Conservation (phyloP, 2,888 invertebrate genomes). For the Elysia crispata region DNA sequence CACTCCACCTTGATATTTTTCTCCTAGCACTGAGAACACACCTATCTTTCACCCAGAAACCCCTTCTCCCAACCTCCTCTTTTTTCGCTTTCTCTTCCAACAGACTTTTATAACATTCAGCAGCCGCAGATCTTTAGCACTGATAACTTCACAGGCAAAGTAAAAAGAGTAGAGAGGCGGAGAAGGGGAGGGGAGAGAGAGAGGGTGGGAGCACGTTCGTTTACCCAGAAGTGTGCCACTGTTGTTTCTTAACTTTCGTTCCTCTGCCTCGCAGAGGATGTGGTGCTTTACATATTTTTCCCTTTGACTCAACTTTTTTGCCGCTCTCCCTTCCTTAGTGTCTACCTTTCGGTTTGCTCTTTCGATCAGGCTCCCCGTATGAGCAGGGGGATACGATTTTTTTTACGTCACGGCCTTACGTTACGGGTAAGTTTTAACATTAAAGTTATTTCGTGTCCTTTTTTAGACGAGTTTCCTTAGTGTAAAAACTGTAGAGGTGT, state of each 20-base stretch:
- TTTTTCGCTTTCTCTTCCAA: background rate
- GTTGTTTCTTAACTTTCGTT: background rate
- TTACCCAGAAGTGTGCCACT: background rate
- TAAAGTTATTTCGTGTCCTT: too few relatives aligned
- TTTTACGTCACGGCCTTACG: too few relatives aligned
- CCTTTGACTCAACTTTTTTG: background rate
- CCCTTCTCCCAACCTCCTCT: too few relatives aligned
- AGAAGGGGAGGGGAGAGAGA: background rate
- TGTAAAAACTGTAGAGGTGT: too few relatives aligned
- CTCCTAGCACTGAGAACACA: too few relatives aligned
- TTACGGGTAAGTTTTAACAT: too few relatives aligned
- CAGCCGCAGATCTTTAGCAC: background rate
- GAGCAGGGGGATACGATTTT: too few relatives aligned
- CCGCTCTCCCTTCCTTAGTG: background rate
- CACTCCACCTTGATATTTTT: too few relatives aligned
- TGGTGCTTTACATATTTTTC: background rate
- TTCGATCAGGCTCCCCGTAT: background rate
- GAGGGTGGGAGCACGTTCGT: background rate
- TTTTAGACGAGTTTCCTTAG: too few relatives aligned
- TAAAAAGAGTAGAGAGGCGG: background rate
- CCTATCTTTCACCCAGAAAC: too few relatives aligned
- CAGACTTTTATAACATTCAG: background rate
- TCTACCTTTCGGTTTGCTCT: constrained; percentile 6
- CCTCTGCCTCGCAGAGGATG: background rate
- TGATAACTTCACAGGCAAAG: background rate